Percentiles rank a stretch among this genome's conserved stretches.
Conservation (phyloP, 1,140 invertebrate species). For the Musca vetustissima region DNA sequence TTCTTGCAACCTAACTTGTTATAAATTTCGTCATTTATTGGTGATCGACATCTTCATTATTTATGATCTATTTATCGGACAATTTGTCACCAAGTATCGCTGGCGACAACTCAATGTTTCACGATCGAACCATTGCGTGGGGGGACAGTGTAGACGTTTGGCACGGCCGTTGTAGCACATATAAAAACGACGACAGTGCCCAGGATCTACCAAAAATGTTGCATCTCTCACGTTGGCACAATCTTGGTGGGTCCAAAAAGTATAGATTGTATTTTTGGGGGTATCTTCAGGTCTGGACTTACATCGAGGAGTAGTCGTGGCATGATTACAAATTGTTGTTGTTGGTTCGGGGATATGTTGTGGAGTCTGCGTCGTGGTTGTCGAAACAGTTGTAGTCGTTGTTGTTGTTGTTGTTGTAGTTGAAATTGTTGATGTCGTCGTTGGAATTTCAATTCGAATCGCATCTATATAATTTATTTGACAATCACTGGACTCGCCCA, state of each 20-base stretch:
- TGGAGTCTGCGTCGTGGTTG: not conserved
- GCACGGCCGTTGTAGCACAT: not conserved
- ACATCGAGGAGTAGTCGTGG: no score
- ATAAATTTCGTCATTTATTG: no score
- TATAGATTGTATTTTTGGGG: no score
- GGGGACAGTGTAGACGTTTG: not conserved
- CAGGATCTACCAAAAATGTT: conserved; percentile 1
- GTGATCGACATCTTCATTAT: no score
- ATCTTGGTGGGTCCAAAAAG: not conserved
- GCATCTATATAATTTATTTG: not conserved
- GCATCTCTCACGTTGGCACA: not conserved
- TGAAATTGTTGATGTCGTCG: not conserved
- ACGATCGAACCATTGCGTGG: conserved; percentile 1
- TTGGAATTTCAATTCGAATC: not conserved
- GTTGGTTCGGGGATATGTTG: not conserved
- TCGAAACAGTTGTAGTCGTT: not conserved
- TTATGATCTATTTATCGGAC: not conserved
- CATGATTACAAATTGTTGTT: not conserved
- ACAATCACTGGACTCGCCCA: no score
- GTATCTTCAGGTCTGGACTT: no score
- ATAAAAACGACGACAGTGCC: conserved; percentile 20
- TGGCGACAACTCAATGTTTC: not conserved
- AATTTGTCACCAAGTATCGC: not conserved
- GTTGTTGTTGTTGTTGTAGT: not conserved
- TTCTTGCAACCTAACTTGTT: no score